Evolutionary conservation across 2,113 vertebrate genomes (phyloP).

Genomic region (Zosterops borbonicus): DNA sequence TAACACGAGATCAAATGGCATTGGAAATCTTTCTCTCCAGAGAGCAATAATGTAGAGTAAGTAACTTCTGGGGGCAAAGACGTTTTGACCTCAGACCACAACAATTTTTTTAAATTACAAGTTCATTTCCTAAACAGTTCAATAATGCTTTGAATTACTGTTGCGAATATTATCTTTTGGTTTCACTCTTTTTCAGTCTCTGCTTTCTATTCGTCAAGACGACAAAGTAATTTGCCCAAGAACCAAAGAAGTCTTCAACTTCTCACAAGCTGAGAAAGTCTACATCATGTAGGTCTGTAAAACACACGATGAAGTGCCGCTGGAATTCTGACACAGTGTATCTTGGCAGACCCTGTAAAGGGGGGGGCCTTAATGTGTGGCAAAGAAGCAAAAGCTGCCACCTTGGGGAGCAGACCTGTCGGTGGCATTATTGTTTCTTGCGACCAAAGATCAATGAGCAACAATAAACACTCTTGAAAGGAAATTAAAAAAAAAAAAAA

Average conservation of each 20-base stretch:
- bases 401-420: slow-evolving; percentile 55
- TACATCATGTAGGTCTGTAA: slow-evolving; percentile 93
- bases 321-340: slow-evolving; percentile 56
- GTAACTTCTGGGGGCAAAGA: background rate
- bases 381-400: slow-evolving; percentile 70
- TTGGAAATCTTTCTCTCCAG: background rate
- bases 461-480: slow-evolving; percentile 60
- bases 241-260: slow-evolving; percentile 99
- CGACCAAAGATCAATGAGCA: slow-evolving; percentile 82
- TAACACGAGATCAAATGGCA: background rate
- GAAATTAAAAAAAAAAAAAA: background rate
- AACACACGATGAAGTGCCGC: slow-evolving; percentile 49
- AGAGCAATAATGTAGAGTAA: background rate
- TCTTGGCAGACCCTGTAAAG: slow-evolving; percentile 53
- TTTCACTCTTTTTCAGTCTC: slow-evolving; percentile 80
- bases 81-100: background rate
- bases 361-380: slow-evolving; percentile 63
- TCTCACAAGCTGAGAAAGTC: slow-evolving; percentile 99
- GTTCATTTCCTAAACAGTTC: background rate
- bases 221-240: slow-evolving; percentile 98
- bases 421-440: slow-evolving; percentile 76
- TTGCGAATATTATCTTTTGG: background rate
- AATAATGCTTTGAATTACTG: background rate
- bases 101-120: background rate
- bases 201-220: slow-evolving; percentile 98